phyloP scores from a whole-genome alignment of 1,140 invertebrate genomes.

The Cydia amplana region DNA sequence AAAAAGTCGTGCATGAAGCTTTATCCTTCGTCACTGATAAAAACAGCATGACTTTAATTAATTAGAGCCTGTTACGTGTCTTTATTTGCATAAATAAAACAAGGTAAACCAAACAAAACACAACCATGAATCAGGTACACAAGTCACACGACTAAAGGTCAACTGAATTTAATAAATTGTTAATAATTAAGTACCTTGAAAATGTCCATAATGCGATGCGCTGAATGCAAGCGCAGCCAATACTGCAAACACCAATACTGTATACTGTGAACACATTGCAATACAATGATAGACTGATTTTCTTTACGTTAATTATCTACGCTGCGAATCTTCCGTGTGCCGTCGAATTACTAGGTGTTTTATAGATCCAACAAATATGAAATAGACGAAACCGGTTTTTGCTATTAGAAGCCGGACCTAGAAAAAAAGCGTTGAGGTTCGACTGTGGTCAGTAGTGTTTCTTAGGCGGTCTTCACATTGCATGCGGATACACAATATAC shows the following conservation, averaged over 20 bases:
- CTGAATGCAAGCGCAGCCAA: neutral
- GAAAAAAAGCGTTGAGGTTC: neutral
- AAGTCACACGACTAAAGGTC: too few species aligned
- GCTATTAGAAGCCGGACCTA: constrained; percentile 8
- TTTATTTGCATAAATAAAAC: too few species aligned
- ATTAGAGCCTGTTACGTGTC: too few species aligned
- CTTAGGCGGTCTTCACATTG: neutral
- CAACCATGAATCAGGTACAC: too few species aligned
- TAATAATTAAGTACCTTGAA: neutral
- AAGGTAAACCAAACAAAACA: too few species aligned
- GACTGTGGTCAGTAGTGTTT: constrained; percentile 20
- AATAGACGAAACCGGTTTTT: constrained; percentile 21
- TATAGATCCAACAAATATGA: neutral
- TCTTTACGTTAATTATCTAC: neutral
- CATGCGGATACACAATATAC: neutral
- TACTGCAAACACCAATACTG: neutral
- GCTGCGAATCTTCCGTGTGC: neutral
- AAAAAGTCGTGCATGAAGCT: too few species aligned
- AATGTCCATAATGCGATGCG: neutral
- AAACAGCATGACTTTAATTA: too few species aligned
- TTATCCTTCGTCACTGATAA: too few species aligned
- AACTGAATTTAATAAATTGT: too few species aligned
- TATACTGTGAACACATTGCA: neutral
- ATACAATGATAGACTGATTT: neutral
- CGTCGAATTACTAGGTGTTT: neutral